Conservation (phyloP, 2,888 invertebrate species). For the Agapostemon virescens region DNA sequence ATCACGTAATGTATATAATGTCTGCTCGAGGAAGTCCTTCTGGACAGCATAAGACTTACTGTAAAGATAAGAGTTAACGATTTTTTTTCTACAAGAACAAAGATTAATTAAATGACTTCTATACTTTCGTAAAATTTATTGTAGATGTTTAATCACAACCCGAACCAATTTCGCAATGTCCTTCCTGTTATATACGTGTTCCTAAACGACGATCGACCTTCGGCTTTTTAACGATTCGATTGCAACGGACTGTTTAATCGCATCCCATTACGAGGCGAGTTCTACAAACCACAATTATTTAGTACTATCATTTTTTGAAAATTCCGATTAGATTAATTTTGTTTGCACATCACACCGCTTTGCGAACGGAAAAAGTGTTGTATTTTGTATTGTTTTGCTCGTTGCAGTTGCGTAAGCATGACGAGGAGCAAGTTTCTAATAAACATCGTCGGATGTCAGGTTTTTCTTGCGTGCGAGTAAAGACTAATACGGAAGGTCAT, state of each 20-base stretch:
- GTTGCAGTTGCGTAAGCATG: constrained; percentile 4
- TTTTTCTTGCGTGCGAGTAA: constrained; percentile 3
- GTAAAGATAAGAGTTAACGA: constrained; percentile 55
- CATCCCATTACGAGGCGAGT: neutral
- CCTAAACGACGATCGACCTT: neutral
- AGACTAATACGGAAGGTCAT: constrained; percentile 40
- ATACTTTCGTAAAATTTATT: constrained; percentile 72
- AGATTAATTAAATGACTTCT: constrained; percentile 73
- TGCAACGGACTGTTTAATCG: neutral
- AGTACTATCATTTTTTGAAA: neutral
- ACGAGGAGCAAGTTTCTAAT: neutral
- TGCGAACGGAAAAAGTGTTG: neutral
- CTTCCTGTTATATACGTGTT: constrained; percentile 15
- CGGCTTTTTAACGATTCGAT: neutral
- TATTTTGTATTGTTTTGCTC: neutral
- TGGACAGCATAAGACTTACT: constrained; percentile 61
- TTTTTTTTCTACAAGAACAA: constrained; percentile 63
- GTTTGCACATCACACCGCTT: neutral
- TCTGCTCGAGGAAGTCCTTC: constrained; percentile 18
- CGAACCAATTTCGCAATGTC: neutral
- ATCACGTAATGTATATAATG: constrained; percentile 33
- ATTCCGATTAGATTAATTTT: neutral
- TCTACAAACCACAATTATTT: too few species aligned
- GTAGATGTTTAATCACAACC: constrained; percentile 6
- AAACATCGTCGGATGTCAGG: neutral